A percentile compares a stretch with the other conserved stretches of the same genome.
phyloP scores from a whole-genome alignment of 2,113 vertebrate species.

The Saccopteryx bilineata region DNA sequence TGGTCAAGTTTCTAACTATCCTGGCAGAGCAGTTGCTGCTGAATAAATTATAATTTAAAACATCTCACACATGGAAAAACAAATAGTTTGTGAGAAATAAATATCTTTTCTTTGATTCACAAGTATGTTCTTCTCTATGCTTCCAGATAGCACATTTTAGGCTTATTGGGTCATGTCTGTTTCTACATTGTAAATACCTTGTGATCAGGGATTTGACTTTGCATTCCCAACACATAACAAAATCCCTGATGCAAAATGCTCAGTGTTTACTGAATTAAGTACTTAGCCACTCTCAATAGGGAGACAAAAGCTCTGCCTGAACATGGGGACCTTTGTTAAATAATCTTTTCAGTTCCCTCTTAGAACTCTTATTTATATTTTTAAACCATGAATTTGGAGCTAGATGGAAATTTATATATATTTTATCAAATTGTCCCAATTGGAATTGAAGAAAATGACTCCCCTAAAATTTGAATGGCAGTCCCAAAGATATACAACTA shows the following conservation, averaged over 20 bases:
- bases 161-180: neutral
- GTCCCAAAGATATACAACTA: neutral
- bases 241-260: neutral
- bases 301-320: slow-evolving; percentile 4
- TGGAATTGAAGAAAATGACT: neutral
- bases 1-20: slow-evolving; percentile 56
- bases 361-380: slow-evolving; percentile 31
- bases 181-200: neutral
- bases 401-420: neutral
- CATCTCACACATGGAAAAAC: slow-evolving; percentile 56
- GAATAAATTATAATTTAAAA: slow-evolving; percentile 74
- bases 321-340: neutral
- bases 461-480: neutral
- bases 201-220: slow-evolving; percentile 34
- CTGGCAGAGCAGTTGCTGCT: slow-evolving; percentile 60
- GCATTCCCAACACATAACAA: neutral
- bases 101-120: slow-evolving; percentile 48
- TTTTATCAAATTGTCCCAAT: slow-evolving; percentile 22
- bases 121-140: slow-evolving; percentile 42
- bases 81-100: slow-evolving; percentile 67
- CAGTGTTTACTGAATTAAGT: neutral
- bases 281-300: neutral
- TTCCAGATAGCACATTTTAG: slow-evolving; percentile 49
- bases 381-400: neutral
- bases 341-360: slow-evolving; percentile 22